A percentile compares a stretch with the other conserved stretches of the same genome.
Evolutionary conservation across 2,797 vertebrate genomes (phyloP).

Genomic region (Lagodon rhomboides): DNA sequence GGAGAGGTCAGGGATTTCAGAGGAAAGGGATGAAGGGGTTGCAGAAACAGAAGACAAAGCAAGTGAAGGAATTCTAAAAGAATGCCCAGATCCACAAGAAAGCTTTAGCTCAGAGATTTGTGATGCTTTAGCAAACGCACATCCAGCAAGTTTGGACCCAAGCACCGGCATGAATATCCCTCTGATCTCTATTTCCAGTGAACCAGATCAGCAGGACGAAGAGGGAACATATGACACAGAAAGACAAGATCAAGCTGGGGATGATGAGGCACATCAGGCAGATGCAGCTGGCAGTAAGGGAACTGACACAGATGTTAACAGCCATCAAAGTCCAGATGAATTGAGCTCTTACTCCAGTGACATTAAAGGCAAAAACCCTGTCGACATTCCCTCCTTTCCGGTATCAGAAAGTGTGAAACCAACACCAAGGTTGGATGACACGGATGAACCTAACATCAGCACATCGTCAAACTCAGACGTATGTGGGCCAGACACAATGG

Average conservation of each 20-base stretch:
- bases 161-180: conserved; percentile 42
- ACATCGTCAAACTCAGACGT: neutral
- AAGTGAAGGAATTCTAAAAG: conserved; percentile 25
- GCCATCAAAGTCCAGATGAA: conserved; percentile 18
- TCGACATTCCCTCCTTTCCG: conserved; percentile 12
- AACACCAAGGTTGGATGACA: conserved; percentile 17
- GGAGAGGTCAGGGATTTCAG: conserved; percentile 26
- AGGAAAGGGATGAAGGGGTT: conserved; percentile 31
- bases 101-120: conserved; percentile 15
- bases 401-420: conserved; percentile 18
- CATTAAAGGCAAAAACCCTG: conserved; percentile 13
- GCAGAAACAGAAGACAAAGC: conserved; percentile 34
- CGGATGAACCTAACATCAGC: neutral
- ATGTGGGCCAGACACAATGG: neutral
- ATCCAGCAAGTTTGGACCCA: conserved; percentile 17
- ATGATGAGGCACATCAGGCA: conserved; percentile 16
- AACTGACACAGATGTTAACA: conserved; percentile 5
- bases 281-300: neutral
- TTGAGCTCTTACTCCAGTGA: conserved; percentile 11
- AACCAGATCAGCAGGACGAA: conserved; percentile 42
- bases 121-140: neutral
- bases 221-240: conserved; percentile 39
- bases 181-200: conserved; percentile 60
- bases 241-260: conserved; percentile 6
- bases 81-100: conserved; percentile 27